phyloP scores from a whole-genome alignment of 2,888 invertebrate genomes.

The Noctuana brunneofusca region DNA sequence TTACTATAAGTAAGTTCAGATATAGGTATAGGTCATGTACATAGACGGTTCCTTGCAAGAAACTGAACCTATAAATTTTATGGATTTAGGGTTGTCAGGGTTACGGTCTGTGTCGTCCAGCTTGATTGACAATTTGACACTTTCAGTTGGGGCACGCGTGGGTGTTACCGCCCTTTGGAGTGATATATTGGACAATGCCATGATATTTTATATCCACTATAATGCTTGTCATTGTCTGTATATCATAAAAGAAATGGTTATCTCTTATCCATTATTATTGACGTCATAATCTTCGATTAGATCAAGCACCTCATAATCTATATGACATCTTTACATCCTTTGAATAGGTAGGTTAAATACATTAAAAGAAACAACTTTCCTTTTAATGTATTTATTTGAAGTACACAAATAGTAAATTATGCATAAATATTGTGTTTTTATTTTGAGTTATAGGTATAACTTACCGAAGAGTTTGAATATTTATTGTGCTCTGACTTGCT shows the following conservation, averaged over 20 bases:
- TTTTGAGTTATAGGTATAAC: no score
- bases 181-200: conserved; percentile 42
- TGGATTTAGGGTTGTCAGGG: conserved; percentile 56
- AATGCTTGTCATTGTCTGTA: conserved; percentile 1
- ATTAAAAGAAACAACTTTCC: no score
- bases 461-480: no score
- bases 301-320: not conserved
- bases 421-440: no score
- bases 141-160: conserved; percentile 46
- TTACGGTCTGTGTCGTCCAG: conserved; percentile 43
- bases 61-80: conserved; percentile 61
- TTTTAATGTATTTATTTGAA: no score
- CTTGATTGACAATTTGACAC: conserved; percentile 73
- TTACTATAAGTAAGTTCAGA: no score
- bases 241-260: conserved; percentile 2
- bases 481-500: no score
- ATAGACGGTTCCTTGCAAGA: not conserved
- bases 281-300: conserved; percentile 7
- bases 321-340: no score
- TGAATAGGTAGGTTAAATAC: no score
- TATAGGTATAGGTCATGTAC: no score
- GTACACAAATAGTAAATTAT: no score
- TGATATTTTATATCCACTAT: conserved; percentile 28
- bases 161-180: conserved; percentile 47
- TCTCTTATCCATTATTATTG: conserved; percentile 1